These are phyloP conservation scores for Eucidaris tribuloides DNA, from an alignment of 35 echinoderm and acorn worm species.

Conservation along the genomic window DNA sequence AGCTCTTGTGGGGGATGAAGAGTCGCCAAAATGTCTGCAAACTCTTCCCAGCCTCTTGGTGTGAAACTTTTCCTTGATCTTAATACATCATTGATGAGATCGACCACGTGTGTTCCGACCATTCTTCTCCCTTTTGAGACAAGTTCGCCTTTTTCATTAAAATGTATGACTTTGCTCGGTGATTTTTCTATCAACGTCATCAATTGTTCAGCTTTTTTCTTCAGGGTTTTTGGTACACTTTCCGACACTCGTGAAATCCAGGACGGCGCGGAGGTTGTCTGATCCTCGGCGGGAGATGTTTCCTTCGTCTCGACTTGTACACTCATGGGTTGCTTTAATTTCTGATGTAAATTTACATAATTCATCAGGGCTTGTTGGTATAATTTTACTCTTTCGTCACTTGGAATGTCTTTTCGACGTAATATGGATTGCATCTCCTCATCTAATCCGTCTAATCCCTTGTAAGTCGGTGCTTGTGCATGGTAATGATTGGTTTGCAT, in stretches of 20 bases:
- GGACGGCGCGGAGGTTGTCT: too few relatives aligned
- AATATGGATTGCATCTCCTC: slow-evolving; percentile 44
- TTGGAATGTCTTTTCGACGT: slow-evolving; percentile 14
- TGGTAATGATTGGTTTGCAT: neutral
- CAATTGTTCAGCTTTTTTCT: too few relatives aligned
- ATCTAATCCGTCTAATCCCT: slow-evolving; percentile 23
- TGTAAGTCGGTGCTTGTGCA: neutral
- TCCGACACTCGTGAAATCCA: too few relatives aligned
- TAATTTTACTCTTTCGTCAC: slow-evolving; percentile 37
- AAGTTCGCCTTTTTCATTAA: too few relatives aligned
- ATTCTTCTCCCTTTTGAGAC: neutral
- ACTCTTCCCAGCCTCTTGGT: slow-evolving; percentile 25
- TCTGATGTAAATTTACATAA: slow-evolving; percentile 36
- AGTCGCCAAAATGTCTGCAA: neutral
- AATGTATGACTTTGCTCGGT: neutral
- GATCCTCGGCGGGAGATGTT: too few relatives aligned
- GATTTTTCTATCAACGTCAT: neutral
- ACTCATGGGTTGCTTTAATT: slow-evolving; percentile 12
- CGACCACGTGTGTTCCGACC: neutral
- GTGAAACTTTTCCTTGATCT: slow-evolving; percentile 11
- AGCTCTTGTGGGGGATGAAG: slow-evolving; percentile 16
- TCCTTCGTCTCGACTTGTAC: neutral
- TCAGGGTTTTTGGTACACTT: too few relatives aligned
- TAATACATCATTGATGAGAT: slow-evolving; percentile 32
- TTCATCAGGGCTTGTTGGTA: slow-evolving; percentile 31